Conservation (phyloP, 2,113 vertebrate species). For the Psophia crepitans region DNA sequence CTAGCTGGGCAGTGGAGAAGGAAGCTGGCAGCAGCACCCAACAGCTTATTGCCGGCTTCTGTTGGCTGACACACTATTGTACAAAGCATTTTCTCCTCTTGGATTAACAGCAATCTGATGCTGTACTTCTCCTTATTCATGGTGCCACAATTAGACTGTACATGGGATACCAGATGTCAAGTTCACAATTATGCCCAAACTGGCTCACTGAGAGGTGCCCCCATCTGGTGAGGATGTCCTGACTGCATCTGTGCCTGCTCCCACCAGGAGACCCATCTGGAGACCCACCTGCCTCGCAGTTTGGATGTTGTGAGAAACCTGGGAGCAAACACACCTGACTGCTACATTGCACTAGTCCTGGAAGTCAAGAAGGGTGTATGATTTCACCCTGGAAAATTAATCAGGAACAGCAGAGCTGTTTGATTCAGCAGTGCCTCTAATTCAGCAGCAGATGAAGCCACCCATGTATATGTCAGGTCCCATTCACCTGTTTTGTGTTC, state of each 20-base stretch:
- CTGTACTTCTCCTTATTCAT: neutral
- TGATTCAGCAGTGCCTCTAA: neutral
- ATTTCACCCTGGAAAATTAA: neutral
- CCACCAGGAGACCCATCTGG: neutral
- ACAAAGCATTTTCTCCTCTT: neutral
- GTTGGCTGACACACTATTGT: neutral
- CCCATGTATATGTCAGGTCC: rapidly evolving
- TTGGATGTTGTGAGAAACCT: neutral
- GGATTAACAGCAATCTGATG: neutral
- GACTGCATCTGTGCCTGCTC: neutral
- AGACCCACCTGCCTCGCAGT: neutral
- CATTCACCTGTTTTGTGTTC: neutral
- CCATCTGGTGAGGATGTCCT: neutral
- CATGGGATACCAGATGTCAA: neutral
- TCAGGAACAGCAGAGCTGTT: neutral
- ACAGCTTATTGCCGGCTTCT: neutral
- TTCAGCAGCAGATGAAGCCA: neutral
- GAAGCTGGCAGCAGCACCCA: neutral
- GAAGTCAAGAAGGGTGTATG: neutral
- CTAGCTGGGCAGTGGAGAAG: neutral
- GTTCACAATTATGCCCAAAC: neutral
- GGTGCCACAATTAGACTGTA: neutral
- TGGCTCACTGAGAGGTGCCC: neutral
- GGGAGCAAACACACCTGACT: neutral
- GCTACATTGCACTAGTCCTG: neutral